Evolutionary conservation across 2,888 invertebrate species (phyloP).

Genomic region (Lochmaea capreae): DNA sequence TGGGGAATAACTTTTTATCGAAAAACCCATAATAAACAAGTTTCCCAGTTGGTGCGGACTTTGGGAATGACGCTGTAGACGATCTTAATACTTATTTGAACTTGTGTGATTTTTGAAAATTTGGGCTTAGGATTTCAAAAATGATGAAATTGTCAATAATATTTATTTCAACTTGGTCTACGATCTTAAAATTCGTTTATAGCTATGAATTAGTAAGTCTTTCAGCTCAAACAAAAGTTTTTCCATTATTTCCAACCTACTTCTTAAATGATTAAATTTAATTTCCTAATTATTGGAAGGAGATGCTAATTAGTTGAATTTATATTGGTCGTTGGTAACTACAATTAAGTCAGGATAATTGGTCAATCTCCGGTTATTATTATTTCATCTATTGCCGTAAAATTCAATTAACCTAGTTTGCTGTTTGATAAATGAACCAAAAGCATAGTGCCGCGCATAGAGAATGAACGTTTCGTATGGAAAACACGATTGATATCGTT

Average conservation of each 20-base stretch:
- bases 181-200: no score
- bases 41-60: no score
- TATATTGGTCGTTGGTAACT: conserved; percentile 6
- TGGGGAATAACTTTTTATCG: no score
- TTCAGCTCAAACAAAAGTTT: no score
- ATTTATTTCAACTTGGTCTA: no score
- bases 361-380: conserved; percentile 19
- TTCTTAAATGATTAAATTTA: neutral
- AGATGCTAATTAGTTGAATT: conserved; percentile 2
- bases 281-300: neutral
- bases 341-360: conserved; percentile 16
- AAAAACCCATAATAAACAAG: no score
- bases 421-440: conserved; percentile 14
- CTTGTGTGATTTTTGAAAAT: no score
- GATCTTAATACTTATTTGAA: no score
- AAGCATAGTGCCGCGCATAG: conserved; percentile 4
- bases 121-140: no score
- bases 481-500: neutral
- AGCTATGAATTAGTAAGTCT: no score
- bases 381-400: conserved; percentile 17
- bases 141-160: no score
- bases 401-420: conserved; percentile 19
- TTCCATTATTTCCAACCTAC: neutral
- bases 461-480: neutral
- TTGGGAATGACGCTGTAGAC: no score